Evolutionary conservation across 2,113 vertebrate species (phyloP), one percentile per base, ranked within the genome.

Genomic region (Proteles cristata): DNA sequence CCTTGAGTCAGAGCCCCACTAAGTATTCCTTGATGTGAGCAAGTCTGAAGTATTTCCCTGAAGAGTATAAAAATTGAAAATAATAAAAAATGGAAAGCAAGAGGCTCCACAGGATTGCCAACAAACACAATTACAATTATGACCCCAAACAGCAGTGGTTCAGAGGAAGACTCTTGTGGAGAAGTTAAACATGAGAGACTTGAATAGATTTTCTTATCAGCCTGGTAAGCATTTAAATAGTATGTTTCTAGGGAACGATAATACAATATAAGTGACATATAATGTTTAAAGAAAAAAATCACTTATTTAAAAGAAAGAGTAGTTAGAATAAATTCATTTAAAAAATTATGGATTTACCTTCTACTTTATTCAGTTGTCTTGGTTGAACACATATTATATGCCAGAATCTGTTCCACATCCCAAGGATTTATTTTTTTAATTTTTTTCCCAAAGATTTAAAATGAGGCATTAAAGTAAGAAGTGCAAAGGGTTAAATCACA

Each of bases 271-370:
- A n/a, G 0, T 2, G 76, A 45, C 55, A 55, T 7, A 5, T 14
- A 79, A 0, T 61, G 74, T 68, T 61, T 43, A 71, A 65, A 39
- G 31, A 63, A 66, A 93, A 85, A 50, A 45, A 33, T 63, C 7
- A 71, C 0, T 17, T 45, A 84, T 43, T 53, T 28, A 50, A 90
- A 58, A 23, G n/a, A 61, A 21, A 58, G 16, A 58, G 50, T 65
- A 55, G 17, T 82, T 79, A 76, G 55, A 14, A 86, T 39, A 3
- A 65, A 66, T 43, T 87, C 11, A 79, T 65, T 28, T 55, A 8
- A 35, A 94, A 87, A 55, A 85, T 65, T 86, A 66, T 25, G 88
- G 17, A 45, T 35, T 91, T 68, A 50, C 5, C 2, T 90, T 79
- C 17, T 88, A 9, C 50, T 28, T 90, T 33, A 79, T 65, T 19